These are phyloP conservation scores for Merodon equestris DNA, from an alignment of 2,888 invertebrate genomes.

Conservation along the genomic window DNA sequence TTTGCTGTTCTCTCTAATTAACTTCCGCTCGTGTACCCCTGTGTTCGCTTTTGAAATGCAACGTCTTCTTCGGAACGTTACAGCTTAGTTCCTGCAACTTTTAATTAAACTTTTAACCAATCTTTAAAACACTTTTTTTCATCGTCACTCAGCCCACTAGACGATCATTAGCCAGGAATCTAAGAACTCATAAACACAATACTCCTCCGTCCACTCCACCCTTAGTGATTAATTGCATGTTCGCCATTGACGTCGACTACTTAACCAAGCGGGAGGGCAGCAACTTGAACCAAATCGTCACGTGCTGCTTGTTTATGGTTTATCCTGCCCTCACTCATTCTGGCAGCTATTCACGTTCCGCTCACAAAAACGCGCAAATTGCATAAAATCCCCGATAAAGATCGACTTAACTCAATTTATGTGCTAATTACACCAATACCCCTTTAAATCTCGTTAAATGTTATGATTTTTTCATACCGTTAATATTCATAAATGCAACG, in stretches of 20 bases:
- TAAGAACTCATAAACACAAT: neutral
- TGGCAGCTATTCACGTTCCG: no score
- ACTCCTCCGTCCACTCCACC: constrained; percentile 8
- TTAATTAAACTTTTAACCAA: constrained; percentile 34
- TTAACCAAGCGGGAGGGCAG: constrained; percentile 14
- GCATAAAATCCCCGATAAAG: constrained; percentile 34
- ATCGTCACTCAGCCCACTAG: constrained; percentile 23
- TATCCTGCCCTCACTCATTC: no score
- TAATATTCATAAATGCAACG: constrained; percentile 29
- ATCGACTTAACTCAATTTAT: constrained; percentile 51
- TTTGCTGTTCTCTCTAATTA: no score
- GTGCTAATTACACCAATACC: constrained; percentile 47
- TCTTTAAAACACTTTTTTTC: constrained; percentile 3
- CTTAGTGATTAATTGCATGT: constrained; percentile 46
- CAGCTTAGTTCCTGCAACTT: no score
- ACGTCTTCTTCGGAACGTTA: no score
- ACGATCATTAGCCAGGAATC: constrained; percentile 29
- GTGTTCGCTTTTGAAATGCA: no score
- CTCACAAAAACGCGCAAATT: constrained; percentile 15
- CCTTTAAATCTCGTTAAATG: constrained; percentile 42
- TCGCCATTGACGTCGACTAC: constrained; percentile 24
- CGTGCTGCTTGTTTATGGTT: neutral
- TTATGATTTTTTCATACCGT: neutral
- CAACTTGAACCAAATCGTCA: neutral
- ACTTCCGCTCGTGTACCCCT: no score